Percentiles rank a stretch among this genome's conserved stretches.
phyloP scores from a whole-genome alignment of 2,797 vertebrate genomes.

The Sciurus vulgaris region DNA sequence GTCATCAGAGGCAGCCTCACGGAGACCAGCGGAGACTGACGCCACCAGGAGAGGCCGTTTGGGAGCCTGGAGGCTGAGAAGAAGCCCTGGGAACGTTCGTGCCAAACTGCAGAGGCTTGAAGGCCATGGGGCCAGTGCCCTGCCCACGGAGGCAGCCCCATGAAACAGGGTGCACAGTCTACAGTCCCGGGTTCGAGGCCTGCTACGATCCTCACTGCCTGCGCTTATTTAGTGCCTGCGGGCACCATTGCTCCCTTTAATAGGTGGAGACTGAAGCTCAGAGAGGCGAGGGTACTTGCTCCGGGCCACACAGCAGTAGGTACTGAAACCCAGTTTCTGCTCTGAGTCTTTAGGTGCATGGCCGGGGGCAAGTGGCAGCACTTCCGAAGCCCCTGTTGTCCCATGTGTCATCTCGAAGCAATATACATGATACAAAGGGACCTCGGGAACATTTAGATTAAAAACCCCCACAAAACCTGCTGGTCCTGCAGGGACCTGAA shows the following conservation, averaged over 20 bases:
- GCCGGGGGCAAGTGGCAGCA: not conserved
- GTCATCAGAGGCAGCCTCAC: not conserved
- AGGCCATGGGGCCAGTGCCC: not conserved
- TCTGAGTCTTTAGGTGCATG: not conserved
- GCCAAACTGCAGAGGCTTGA: not conserved
- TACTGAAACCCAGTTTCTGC: not conserved
- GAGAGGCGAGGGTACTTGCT: not conserved
- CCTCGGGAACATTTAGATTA: not conserved
- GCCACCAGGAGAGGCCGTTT: not conserved
- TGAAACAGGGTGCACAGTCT: not conserved
- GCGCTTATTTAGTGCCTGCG: accelerated
- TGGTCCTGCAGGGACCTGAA: not conserved
- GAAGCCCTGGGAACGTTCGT: not conserved
- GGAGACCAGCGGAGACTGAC: not conserved
- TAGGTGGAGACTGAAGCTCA: not conserved
- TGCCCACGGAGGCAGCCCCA: not conserved
- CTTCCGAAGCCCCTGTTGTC: not conserved
- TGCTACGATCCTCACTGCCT: not conserved
- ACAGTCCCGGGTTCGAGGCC: no score
- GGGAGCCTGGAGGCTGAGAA: not conserved
- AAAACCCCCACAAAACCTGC: no score
- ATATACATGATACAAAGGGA: not conserved
- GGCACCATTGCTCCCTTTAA: not conserved
- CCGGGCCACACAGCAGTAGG: not conserved
- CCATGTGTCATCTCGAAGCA: not conserved